Evolutionary conservation across 2,888 invertebrate genomes (phyloP), one percentile per base, ranked within the genome.

Genomic region (Idaea dimidiata): DNA sequence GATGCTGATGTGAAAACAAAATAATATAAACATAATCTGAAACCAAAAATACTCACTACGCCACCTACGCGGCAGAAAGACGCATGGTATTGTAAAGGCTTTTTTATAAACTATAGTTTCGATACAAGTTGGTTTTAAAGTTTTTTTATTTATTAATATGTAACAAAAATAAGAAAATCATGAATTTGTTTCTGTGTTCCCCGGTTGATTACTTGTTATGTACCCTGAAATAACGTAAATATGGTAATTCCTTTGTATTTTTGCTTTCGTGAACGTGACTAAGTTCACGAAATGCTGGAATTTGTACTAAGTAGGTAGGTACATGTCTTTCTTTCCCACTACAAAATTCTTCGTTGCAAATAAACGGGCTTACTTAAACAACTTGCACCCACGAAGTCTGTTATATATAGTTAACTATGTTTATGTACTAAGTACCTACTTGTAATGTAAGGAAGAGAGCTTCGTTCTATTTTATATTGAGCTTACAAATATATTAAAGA

Each of bases 141-240:
- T n/a, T n/a, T n/a, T n/a, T n/a, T n/a, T n/a, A n/a, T n/a, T n/a
- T n/a, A n/a, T n/a, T n/a, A n/a, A n/a, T n/a, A n/a, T n/a, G n/a
- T n/a, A n/a, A n/a, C n/a, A n/a, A 43, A 14, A 1, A 8, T 43
- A 14, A 14, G n/a, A 14, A 14, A 43, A 43, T 43, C 10, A 43
- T 43, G 43, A 43, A 8, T 14, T 10, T 43, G 43, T 43, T 43
- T 43, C 8, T 14, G 14, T 43, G 43, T 43, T 43, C 14, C 8
- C 43, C 73, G 68, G 70, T 67, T 43, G 43, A 72, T 72, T 72
- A 43, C 43, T 43, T 2, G 43, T 43, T 43, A 0, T 43, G 43
- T 61, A 69, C 66, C 43, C 43, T 14, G 43, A 43, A 43, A 43
- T 43, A 43, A 43, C 43, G 14, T 43, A 43, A 43, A 43, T 14